Conservation (phyloP, 1,140 invertebrate species). For the Drosophila elegans region DNA sequence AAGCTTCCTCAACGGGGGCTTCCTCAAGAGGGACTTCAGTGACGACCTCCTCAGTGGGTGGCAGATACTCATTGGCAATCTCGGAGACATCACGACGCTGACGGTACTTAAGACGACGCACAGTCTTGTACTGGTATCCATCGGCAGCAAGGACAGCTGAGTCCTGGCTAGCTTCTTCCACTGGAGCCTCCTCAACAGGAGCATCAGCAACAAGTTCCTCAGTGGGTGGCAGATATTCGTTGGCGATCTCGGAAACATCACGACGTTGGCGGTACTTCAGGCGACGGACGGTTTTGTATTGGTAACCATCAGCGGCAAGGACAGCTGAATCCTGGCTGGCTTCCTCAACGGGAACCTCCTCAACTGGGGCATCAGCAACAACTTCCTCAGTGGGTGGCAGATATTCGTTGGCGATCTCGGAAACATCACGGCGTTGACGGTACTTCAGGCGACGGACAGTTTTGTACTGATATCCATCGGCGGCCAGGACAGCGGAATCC, state of each 20-base stretch:
- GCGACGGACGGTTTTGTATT: conserved; percentile 64
- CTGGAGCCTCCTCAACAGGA: conserved; percentile 1
- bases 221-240: conserved; percentile 61
- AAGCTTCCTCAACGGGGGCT: conserved; percentile 11
- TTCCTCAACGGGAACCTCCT: conserved; percentile 10
- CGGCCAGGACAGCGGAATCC: conserved; percentile 45
- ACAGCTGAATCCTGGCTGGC: conserved; percentile 52
- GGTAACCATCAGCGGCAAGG: conserved; percentile 53
- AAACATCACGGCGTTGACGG: conserved; percentile 49
- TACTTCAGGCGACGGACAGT: conserved; percentile 54
- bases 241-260: conserved; percentile 59
- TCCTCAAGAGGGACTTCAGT: conserved; percentile 14
- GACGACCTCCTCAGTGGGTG: conserved; percentile 42
- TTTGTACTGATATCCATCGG: conserved; percentile 64
- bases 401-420: conserved; percentile 50
- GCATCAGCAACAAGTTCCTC: conserved; percentile 40
- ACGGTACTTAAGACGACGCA: conserved; percentile 56
- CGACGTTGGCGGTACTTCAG: conserved; percentile 62
- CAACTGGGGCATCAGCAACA: conserved; percentile 7
- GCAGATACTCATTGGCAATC: conserved; percentile 55
- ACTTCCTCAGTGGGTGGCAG: conserved; percentile 50
- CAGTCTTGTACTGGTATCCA: conserved; percentile 67
- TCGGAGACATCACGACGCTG: conserved; percentile 64
- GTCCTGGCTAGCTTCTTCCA: conserved; percentile 33
- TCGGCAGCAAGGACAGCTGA: conserved; percentile 49